Conservation (phyloP, 2,888 invertebrate species). For the Prosapia bicincta region DNA sequence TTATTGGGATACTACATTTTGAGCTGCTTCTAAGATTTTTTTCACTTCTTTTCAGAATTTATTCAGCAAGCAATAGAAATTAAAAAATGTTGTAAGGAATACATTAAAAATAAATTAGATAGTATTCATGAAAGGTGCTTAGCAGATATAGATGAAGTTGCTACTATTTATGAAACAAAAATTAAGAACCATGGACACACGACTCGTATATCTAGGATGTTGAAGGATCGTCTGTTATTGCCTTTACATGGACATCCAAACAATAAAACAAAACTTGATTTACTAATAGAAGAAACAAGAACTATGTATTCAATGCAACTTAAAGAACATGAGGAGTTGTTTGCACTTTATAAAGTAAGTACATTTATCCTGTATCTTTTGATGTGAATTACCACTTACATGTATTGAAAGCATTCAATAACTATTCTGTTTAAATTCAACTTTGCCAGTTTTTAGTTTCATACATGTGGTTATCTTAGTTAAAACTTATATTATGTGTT, state of each 20-base stretch:
- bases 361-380: too few species aligned
- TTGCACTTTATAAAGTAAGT: background rate
- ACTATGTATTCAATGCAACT: background rate
- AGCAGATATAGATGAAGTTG: background rate
- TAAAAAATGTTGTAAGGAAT: background rate
- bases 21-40: too few species aligned
- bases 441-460: too few species aligned
- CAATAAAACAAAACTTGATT: background rate
- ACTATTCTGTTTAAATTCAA: too few species aligned
- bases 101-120: background rate
- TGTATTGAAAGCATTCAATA: too few species aligned
- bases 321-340: background rate
- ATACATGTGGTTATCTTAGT: too few species aligned
- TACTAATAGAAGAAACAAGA: background rate
- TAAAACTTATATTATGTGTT: too few species aligned
- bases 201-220: background rate
- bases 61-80: background rate
- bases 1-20: too few species aligned
- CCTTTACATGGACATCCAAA: background rate
- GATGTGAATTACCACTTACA: too few species aligned
- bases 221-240: background rate
- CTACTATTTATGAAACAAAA: background rate
- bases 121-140: background rate
- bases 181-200: background rate
- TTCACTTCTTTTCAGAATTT: background rate